A percentile compares a stretch with the other conserved stretches of the same genome.
These are phyloP conservation scores for Eurytoma californica DNA, from an alignment of 2,888 invertebrate genomes.

Conservation along the genomic window DNA sequence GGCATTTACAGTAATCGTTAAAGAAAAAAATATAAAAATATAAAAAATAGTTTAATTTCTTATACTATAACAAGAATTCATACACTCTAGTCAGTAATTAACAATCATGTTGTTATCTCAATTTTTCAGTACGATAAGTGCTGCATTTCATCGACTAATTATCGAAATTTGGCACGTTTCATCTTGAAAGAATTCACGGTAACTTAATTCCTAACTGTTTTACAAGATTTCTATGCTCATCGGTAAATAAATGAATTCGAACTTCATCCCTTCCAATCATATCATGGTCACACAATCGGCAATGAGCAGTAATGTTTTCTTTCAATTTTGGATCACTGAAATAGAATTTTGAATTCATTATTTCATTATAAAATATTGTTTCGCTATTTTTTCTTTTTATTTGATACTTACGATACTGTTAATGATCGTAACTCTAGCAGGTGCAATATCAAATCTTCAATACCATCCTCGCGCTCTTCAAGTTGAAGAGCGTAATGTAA, in stretches of 20 bases:
- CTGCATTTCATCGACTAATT: too few species aligned
- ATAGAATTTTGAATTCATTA: constrained; percentile 21
- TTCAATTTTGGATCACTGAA: constrained; percentile 49
- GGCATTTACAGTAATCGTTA: too few species aligned
- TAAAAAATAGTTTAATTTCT: too few species aligned
- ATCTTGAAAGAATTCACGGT: not conserved
- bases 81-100: too few species aligned
- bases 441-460: constrained; percentile 73
- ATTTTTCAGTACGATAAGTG: too few species aligned
- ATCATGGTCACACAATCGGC: constrained; percentile 76
- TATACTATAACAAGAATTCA: too few species aligned
- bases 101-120: too few species aligned
- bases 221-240: constrained; percentile 75
- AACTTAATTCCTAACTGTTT: constrained; percentile 64
- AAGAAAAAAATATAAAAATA: too few species aligned
- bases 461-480: constrained; percentile 67
- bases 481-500: constrained; percentile 77
- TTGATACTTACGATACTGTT: constrained; percentile 74
- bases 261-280: constrained; percentile 75
- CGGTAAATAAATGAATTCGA: constrained; percentile 77
- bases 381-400: not conserved
- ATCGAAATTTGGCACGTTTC: too few species aligned
- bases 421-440: constrained; percentile 74
- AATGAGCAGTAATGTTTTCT: constrained; percentile 68
- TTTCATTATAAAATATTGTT: not conserved